Evolutionary conservation across 2,113 vertebrate genomes (phyloP).

Genomic region (Geococcyx californianus): DNA sequence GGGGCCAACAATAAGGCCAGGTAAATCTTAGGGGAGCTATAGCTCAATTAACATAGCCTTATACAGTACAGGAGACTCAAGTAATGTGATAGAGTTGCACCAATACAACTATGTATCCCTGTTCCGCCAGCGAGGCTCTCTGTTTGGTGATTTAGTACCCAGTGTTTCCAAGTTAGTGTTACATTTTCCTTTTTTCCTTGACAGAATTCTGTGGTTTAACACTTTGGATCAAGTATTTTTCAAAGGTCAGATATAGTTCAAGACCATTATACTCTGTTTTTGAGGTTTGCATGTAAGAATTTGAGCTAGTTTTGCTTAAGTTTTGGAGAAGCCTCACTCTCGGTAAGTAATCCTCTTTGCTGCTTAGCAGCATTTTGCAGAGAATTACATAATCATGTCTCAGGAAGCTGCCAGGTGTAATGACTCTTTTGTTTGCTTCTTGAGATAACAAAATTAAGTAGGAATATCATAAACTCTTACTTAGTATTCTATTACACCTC

Average conservation of each 20-base stretch:
- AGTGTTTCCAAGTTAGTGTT: background rate
- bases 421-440: background rate
- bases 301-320: background rate
- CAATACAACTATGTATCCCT: background rate
- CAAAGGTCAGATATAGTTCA: background rate
- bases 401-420: background rate
- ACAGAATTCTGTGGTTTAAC: background rate
- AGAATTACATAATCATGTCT: background rate
- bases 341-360: background rate
- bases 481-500: slow-evolving; percentile 16
- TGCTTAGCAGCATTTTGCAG: background rate
- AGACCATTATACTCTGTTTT: background rate
- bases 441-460: slow-evolving; percentile 19
- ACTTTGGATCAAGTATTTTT: background rate
- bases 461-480: background rate
- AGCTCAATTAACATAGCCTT: background rate
- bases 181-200: background rate
- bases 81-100: background rate
- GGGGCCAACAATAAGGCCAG: background rate
- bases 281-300: background rate
- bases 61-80: background rate
- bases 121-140: background rate
- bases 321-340: background rate
- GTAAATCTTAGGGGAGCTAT: background rate
- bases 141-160: background rate